A percentile compares a stretch with the other conserved stretches of the same genome.
phyloP scores from a whole-genome alignment of 2,113 vertebrate species.

The Struthio camelus region DNA sequence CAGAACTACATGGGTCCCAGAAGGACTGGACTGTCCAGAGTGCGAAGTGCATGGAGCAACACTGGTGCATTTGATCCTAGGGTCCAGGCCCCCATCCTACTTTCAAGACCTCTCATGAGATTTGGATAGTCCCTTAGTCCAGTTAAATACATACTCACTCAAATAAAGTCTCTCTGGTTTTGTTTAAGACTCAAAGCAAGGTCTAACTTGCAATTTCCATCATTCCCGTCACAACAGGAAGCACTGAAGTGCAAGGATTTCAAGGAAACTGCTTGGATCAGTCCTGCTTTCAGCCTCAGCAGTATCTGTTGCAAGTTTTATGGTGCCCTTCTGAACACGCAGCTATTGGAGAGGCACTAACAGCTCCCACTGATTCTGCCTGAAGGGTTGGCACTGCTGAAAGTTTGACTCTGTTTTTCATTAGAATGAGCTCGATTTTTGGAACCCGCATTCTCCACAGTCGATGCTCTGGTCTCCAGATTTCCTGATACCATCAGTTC shows the following conservation, averaged over 20 bases:
- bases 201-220: background rate
- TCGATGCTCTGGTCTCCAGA: background rate
- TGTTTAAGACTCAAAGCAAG: background rate
- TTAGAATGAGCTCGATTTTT: background rate
- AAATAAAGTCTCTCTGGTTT: background rate
- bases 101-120: background rate
- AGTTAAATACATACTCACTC: background rate
- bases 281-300: background rate
- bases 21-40: background rate
- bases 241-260: background rate
- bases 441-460: background rate
- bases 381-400: background rate
- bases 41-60: background rate
- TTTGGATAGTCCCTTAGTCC: background rate
- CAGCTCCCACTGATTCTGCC: background rate
- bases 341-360: background rate
- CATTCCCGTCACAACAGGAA: background rate
- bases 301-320: background rate
- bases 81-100: background rate
- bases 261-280: background rate
- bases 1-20: background rate
- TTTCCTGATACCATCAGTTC: background rate
- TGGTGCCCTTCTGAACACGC: background rate
- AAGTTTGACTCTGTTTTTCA: background rate
- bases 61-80: background rate